These are phyloP conservation scores for Azemiops feae DNA, from an alignment of 2,113 vertebrate species.

Conservation along the genomic window DNA sequence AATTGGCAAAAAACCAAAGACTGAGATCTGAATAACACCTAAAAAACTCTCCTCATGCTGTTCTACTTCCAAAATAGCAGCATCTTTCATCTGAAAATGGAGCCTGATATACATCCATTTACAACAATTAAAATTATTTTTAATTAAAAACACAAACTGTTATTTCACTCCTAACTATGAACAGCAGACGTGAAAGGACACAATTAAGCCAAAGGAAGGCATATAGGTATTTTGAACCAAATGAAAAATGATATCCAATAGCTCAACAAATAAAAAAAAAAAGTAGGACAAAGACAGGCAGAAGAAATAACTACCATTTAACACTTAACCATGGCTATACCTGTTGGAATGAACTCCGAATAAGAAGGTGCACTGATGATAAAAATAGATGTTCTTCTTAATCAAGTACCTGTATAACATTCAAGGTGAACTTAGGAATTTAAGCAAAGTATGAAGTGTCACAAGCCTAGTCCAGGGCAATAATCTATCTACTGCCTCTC, in stretches of 20 bases:
- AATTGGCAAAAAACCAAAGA: constrained; percentile 20
- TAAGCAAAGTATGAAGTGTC: not conserved
- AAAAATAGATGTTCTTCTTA: not conserved
- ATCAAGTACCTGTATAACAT: not conserved
- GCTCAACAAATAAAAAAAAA: not conserved
- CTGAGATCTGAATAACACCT: constrained; percentile 16
- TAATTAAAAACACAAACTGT: constrained; percentile 29
- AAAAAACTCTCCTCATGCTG: constrained; percentile 32
- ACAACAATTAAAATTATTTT: constrained; percentile 20
- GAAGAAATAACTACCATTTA: not conserved
- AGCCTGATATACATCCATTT: not conserved
- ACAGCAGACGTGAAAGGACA: not conserved
- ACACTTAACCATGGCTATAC: not conserved
- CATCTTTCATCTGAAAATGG: not conserved
- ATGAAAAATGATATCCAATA: not conserved
- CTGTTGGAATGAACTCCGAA: not conserved
- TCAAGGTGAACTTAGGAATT: not conserved
- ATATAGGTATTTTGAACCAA: constrained; percentile 9
- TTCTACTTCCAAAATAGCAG: constrained; percentile 31
- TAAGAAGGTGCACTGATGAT: not conserved
- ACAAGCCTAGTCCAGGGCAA: not conserved
- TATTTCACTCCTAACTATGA: constrained; percentile 21
- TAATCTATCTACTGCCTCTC: not conserved
- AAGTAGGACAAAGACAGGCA: not conserved
- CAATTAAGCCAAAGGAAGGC: not conserved